Evolutionary conservation across 2,113 vertebrate genomes (phyloP).

Genomic region (Genyomyrus donnyi): DNA sequence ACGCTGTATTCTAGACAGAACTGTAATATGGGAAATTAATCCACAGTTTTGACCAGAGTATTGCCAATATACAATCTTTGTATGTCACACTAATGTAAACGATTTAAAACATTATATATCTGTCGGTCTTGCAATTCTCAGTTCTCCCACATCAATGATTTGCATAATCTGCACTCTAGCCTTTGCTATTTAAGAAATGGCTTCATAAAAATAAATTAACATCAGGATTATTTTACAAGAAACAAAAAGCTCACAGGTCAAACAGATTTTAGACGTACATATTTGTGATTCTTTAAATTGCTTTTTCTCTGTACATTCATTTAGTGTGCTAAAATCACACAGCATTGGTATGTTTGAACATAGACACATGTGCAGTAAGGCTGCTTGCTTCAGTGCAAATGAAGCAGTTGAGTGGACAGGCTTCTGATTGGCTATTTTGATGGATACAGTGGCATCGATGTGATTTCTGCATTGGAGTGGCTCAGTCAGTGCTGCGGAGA

Average conservation of each 20-base stretch:
- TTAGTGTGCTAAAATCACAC: not conserved
- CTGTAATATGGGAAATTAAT: not conserved
- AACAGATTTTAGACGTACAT: not conserved
- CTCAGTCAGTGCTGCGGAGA: slow-evolving; percentile 42
- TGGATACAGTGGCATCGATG: slow-evolving; percentile 46
- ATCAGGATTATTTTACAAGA: slow-evolving; percentile 12
- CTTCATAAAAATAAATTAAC: slow-evolving; percentile 10
- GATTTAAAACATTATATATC: not conserved
- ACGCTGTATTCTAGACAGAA: not conserved
- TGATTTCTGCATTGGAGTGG: slow-evolving; percentile 50
- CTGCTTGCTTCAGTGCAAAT: slow-evolving; percentile 3
- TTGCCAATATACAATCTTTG: not conserved
- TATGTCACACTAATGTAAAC: not conserved
- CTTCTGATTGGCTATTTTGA: not conserved
- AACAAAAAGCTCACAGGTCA: not conserved
- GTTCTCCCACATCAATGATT: not conserved
- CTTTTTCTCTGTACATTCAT: not conserved
- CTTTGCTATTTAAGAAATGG: not conserved
- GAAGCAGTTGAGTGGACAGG: not conserved
- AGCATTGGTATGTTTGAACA: not conserved
- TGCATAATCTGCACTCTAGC: not conserved
- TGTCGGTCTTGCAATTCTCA: not conserved
- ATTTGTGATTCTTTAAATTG: not conserved
- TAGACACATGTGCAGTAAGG: not conserved
- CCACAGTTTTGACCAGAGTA: not conserved